phyloP scores from a whole-genome alignment of 2,888 invertebrate species.

The Agapetus fuscipes region DNA sequence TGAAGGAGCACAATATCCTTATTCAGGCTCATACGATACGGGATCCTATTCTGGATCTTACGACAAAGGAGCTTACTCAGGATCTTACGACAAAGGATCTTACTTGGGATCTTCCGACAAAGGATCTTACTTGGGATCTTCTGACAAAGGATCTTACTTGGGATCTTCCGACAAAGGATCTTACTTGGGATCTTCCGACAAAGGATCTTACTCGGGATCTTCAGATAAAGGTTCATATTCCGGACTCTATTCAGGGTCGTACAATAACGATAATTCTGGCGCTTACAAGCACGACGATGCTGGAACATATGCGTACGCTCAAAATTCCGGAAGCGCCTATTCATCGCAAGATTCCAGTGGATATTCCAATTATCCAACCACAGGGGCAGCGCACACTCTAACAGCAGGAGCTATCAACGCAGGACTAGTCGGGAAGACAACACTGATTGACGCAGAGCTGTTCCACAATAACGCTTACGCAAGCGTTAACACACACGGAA shows the following conservation, averaged over 20 bases:
- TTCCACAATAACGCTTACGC: slow-evolving; percentile 25
- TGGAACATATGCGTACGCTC: slow-evolving; percentile 23
- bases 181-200: background rate
- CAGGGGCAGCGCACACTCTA: slow-evolving; percentile 36
- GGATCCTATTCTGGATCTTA: slow-evolving; percentile 5
- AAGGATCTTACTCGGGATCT: background rate
- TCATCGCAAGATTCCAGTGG: slow-evolving; percentile 4
- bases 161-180: background rate
- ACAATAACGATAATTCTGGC: background rate
- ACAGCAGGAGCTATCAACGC: slow-evolving; percentile 42
- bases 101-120: background rate
- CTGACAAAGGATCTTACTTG: slow-evolving; percentile 3
- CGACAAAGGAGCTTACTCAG: slow-evolving; percentile 11
- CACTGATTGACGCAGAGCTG: slow-evolving; percentile 34
- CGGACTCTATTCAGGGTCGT: background rate
- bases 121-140: slow-evolving; percentile 7
- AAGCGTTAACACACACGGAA: background rate
- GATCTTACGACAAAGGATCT: slow-evolving; percentile 1
- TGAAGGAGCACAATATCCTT: slow-evolving; percentile 33
- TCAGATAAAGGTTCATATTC: background rate
- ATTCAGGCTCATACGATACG: slow-evolving; percentile 21
- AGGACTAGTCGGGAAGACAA: slow-evolving; percentile 41
- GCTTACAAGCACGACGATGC: slow-evolving; percentile 26
- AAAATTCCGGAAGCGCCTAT: slow-evolving; percentile 7
- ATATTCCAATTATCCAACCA: slow-evolving; percentile 19